Conservation (phyloP, 1,140 invertebrate species). For the Ridgeia piscesae region DNA sequence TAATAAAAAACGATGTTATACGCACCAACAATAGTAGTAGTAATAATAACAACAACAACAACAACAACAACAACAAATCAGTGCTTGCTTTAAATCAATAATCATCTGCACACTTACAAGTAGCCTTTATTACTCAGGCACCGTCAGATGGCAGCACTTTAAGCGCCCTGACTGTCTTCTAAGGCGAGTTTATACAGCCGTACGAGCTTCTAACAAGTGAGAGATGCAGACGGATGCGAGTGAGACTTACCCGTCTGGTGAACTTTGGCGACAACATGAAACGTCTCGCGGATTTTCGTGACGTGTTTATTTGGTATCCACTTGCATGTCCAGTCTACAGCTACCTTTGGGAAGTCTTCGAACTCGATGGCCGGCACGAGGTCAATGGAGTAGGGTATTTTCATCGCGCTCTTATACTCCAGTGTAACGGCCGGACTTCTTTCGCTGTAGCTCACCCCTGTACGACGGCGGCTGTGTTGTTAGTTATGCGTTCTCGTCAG, state of each 20-base stretch:
- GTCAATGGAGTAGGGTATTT: constrained; percentile 12
- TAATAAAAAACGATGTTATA: no score
- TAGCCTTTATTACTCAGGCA: neutral
- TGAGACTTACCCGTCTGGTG: neutral
- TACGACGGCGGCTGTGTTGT: neutral
- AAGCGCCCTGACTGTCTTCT: no score
- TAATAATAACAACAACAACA: no score
- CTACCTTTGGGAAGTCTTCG: neutral
- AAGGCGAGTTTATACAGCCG: no score
- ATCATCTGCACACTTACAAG: neutral
- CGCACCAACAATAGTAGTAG: no score
- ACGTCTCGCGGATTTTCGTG: neutral
- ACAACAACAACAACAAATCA: no score
- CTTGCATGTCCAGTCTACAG: neutral
- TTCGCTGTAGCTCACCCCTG: constrained; percentile 7
- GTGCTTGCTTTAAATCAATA: neutral
- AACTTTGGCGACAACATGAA: constrained; percentile 5
- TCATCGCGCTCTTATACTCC: neutral
- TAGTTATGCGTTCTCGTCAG: no score
- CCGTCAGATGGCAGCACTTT: no score
- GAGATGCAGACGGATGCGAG: no score
- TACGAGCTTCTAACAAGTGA: no score
- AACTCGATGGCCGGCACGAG: constrained; percentile 11
- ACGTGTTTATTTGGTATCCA: neutral
- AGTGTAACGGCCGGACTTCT: constrained; percentile 9